phyloP scores from a whole-genome alignment of 1,140 invertebrate species.

The Drosophila novamexicana region DNA sequence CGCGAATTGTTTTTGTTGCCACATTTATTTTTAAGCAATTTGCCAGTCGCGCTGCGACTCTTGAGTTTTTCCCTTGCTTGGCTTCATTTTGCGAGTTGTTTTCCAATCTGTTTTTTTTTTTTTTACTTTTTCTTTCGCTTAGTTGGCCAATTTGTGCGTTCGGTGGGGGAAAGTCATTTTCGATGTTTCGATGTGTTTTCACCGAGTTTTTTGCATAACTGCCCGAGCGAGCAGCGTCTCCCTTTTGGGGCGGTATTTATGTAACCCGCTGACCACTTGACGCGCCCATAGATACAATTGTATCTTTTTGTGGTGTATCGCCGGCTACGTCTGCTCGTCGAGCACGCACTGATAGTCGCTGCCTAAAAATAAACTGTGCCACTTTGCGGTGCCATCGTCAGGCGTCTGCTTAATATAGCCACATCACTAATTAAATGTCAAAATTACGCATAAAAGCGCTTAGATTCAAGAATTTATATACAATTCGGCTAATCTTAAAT shows the following conservation, averaged over 20 bases:
- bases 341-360: conserved; percentile 39
- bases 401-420: conserved; percentile 45
- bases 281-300: conserved; percentile 58
- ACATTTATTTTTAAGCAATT: conserved; percentile 75
- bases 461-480: conserved; percentile 66
- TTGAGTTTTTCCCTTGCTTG: conserved; percentile 47
- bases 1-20: conserved; percentile 73
- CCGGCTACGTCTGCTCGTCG: conserved; percentile 2
- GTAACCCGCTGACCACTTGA: conserved; percentile 49
- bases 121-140: conserved; percentile 23
- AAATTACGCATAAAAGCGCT: conserved; percentile 69
- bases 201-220: conserved; percentile 76
- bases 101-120: conserved; percentile 12
- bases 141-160: conserved; percentile 46
- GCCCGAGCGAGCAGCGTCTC: conserved; percentile 21
- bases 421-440: conserved; percentile 79
- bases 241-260: conserved; percentile 53
- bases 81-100: conserved; percentile 39
- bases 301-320: conserved; percentile 41
- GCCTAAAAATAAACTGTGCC: conserved; percentile 68
- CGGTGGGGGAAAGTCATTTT: conserved; percentile 69
- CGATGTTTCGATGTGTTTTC: conserved; percentile 65
- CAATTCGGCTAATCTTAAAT: conserved; percentile 59
- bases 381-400: conserved; percentile 41
- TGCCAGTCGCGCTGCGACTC: conserved; percentile 27